Base-by-base conservation (phyloP, 2,113 vertebrate species). In the Podiceps cristatus region DNA sequence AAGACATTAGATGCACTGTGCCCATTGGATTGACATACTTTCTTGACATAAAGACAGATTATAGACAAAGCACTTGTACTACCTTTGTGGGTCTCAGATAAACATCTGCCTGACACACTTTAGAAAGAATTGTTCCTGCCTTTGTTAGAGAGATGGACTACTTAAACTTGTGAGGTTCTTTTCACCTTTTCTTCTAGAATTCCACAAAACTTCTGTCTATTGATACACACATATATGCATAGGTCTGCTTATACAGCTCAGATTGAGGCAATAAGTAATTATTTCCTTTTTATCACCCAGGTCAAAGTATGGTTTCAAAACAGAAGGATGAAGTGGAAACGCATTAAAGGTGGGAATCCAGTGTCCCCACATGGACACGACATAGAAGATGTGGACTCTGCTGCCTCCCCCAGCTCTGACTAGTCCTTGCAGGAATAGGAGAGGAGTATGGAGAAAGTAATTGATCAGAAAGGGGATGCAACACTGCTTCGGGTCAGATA, bases 241-340 rank as follows among this genome's bases (percentile, higher is more conserved):
- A 64, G 24, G 11, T 76, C 79, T 95, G 40, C 37, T 45, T 13
- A 5, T 2, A 25, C 15, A 66, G 33, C 29, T 86, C 13, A 28
- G 68, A 14, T 0, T 8, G 55, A 89, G 47, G 24, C 66, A 45
- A 4, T 10, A 17, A 77, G 10, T 91, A 60, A 90, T 53, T 18
- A 0, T 90, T 28, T 71, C 56, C 33, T 62, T 96, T 98, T 72
- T 18, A 18, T 90, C 59, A 9, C 8, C 13, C 97, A 99, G 99
- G 99, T 99, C 77, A 99, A 99, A 97, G 99, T 99, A 27, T 99
- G 99, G 99, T 99, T 99, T 93, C 99, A 99, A 96, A 99, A 99
- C 98, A 98, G 99, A 97, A 98, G 99, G 94, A 99, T 99, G 99
- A 99, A 99, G 96, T 99, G 99, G 99, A 99, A 99, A 96, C 98